These are phyloP conservation scores for Thamnophis elegans DNA, from an alignment of 2,797 vertebrate species.

Conservation along the genomic window DNA sequence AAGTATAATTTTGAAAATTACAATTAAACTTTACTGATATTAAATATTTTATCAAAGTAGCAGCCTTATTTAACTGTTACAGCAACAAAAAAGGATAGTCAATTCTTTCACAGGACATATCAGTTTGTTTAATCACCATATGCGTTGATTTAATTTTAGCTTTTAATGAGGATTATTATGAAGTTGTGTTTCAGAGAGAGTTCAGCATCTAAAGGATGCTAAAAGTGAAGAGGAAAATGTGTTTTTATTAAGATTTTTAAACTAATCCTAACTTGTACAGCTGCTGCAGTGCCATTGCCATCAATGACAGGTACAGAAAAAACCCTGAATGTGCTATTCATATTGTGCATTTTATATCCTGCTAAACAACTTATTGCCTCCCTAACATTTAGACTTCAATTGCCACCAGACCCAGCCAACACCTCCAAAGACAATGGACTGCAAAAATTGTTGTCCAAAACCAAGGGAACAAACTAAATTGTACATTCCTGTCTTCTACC, in stretches of 20 bases:
- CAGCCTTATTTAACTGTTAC: neutral
- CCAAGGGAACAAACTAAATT: neutral
- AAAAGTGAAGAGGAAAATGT: no score
- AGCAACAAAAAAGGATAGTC: neutral
- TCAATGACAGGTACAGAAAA: neutral
- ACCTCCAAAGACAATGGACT: neutral
- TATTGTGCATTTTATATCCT: neutral
- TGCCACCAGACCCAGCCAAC: neutral
- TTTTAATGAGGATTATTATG: constrained; percentile 3
- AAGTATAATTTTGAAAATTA: neutral
- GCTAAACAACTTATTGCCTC: neutral
- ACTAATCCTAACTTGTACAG: neutral
- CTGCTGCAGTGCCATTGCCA: neutral
- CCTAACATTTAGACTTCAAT: neutral
- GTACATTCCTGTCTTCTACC: neutral
- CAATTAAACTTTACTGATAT: neutral
- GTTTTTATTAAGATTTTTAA: neutral
- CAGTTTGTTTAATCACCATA: neutral
- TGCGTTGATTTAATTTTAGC: constrained; percentile 49
- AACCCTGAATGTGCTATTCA: neutral
- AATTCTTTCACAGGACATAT: neutral
- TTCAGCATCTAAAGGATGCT: neutral
- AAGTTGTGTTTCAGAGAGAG: neutral
- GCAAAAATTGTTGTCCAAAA: neutral
- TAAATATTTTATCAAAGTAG: neutral